Conservation (phyloP, 2,113 vertebrate genomes). For the Scartelaos histophorus region DNA sequence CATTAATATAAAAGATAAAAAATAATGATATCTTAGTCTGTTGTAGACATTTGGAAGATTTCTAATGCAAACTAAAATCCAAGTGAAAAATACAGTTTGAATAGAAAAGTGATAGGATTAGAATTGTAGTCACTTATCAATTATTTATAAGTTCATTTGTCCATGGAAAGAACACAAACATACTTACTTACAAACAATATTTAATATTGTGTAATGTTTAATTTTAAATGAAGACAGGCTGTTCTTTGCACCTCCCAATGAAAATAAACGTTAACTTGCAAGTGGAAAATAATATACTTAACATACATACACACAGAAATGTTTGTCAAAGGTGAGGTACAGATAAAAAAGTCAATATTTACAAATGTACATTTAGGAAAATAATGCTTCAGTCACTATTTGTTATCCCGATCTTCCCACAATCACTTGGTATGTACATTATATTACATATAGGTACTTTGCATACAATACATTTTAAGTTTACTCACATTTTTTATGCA, state of each 20-base stretch:
- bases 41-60: too few species aligned
- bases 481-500: not conserved
- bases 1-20: too few species aligned
- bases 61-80: too few species aligned
- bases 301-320: not conserved
- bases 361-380: conserved; percentile 63
- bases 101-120: too few species aligned
- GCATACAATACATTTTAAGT: conserved; percentile 23
- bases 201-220: not conserved
- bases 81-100: too few species aligned
- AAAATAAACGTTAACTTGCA: not conserved
- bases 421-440: conserved; percentile 57
- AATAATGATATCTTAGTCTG: too few species aligned
- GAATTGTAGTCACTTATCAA: not conserved
- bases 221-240: not conserved
- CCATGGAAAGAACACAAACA: not conserved
- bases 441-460: conserved; percentile 53
- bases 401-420: conserved; percentile 20
- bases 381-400: conserved; percentile 47
- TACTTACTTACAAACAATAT: not conserved
- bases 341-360: conserved; percentile 5
- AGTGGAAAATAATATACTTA: not conserved
- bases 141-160: not conserved
- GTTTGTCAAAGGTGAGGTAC: not conserved
- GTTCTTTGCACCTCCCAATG: not conserved